Conservation (phyloP, 2,888 invertebrate species). For the Eubasilissa splendida region DNA sequence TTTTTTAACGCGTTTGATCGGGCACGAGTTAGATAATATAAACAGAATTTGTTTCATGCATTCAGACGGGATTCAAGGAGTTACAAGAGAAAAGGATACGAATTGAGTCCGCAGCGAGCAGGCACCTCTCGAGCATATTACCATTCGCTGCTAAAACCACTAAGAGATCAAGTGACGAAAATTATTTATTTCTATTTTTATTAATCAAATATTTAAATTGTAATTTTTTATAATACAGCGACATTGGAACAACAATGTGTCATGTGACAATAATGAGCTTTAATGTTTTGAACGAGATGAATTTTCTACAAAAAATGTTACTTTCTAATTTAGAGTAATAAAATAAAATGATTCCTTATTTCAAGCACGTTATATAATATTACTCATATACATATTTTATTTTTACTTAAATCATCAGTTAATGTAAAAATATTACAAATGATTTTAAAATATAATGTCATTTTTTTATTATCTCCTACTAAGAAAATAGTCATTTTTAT, state of each 20-base stretch:
- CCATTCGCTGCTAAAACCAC: slow-evolving; percentile 4
- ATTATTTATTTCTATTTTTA: background rate
- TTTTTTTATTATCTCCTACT: too few relatives aligned
- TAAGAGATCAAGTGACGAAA: slow-evolving; percentile 2
- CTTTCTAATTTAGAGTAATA: background rate
- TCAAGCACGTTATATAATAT: too few relatives aligned
- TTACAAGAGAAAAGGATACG: slow-evolving; percentile 12
- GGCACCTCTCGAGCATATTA: slow-evolving; percentile 6
- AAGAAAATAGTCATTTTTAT: too few relatives aligned
- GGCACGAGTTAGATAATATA: background rate
- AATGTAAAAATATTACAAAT: too few relatives aligned
- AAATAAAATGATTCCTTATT: too few relatives aligned
- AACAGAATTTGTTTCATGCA: background rate
- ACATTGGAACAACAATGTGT: background rate
- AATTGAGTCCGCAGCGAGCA: background rate
- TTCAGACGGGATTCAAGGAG: slow-evolving; percentile 27
- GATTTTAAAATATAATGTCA: too few relatives aligned
- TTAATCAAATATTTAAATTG: background rate
- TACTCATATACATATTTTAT: too few relatives aligned
- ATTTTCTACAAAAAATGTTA: background rate
- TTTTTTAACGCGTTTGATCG: background rate
- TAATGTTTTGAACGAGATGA: background rate
- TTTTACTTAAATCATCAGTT: too few relatives aligned
- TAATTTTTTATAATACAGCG: background rate
- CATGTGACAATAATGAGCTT: background rate